A percentile compares a stretch with the other conserved stretches of the same genome.
Conservation (phyloP, 2,888 invertebrate species). For the Campaea margaritaria region DNA sequence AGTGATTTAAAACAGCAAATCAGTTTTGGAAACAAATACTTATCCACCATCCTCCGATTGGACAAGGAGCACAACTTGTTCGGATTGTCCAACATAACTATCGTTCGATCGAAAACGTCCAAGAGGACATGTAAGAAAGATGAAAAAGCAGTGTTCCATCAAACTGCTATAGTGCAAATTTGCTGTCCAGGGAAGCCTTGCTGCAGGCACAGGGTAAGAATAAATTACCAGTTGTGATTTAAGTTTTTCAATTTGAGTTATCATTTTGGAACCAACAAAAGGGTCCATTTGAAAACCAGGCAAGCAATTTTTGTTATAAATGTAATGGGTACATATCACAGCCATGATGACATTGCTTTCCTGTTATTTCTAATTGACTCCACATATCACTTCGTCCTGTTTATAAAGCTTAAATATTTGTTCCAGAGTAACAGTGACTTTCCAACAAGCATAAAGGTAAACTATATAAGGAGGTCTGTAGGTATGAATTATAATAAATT, state of each 20-base stretch:
- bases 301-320: no score
- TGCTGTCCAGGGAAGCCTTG: conserved; percentile 61
- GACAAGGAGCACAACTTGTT: conserved; percentile 79
- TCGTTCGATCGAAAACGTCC: conserved; percentile 59
- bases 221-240: no score
- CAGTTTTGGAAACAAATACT: conserved; percentile 62
- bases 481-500: not conserved
- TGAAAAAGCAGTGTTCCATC: conserved; percentile 69
- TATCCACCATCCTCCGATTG: conserved; percentile 73
- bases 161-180: conserved; percentile 76
- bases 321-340: no score
- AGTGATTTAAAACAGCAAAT: conserved; percentile 43
- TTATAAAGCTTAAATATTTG: not conserved
- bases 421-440: conserved; percentile 75
- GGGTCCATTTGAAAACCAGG: no score
- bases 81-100: conserved; percentile 73
- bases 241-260: no score
- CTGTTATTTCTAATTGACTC: not conserved
- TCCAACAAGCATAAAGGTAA: conserved; percentile 70
- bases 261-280: no score
- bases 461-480: no score
- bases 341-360: no score
- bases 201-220: conserved; percentile 63
- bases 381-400: no score
- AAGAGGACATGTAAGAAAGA: conserved; percentile 62